phyloP scores from a whole-genome alignment of 2,113 vertebrate genomes.

The Heloderma charlesbogerti region DNA sequence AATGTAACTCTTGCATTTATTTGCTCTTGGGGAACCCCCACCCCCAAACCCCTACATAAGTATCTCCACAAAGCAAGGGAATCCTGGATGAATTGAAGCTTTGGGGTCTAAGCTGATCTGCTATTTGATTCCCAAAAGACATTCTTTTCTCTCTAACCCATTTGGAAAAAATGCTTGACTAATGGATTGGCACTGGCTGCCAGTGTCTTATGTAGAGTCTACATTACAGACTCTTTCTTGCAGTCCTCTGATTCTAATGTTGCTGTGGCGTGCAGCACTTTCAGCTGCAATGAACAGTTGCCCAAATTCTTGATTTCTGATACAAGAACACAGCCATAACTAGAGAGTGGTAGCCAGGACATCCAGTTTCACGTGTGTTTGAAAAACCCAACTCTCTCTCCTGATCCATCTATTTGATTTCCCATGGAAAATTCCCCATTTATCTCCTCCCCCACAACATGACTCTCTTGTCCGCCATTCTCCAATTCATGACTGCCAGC shows the following conservation, averaged over 20 bases:
- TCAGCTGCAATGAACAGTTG: too few relatives aligned
- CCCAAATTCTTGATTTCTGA: background rate
- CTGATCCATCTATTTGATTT: constrained; percentile 21
- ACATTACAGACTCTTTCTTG: background rate
- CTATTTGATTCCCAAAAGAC: background rate
- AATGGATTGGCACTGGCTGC: background rate
- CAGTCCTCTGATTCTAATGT: background rate
- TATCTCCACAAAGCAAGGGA: background rate
- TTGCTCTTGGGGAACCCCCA: background rate
- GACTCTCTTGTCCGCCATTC: background rate
- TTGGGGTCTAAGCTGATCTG: background rate
- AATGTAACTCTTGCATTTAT: background rate
- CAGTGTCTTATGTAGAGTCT: background rate
- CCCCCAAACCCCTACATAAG: background rate
- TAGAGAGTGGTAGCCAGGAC: background rate
- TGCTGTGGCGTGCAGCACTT: background rate
- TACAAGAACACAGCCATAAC: background rate
- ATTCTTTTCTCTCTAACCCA: background rate
- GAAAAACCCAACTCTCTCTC: background rate
- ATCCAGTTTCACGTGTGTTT: background rate
- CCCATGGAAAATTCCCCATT: constrained; percentile 26
- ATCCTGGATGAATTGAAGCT: background rate
- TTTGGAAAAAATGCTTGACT: background rate
- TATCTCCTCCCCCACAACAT: background rate
- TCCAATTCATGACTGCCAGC: constrained; percentile 26